Percentiles rank a stretch among this genome's conserved stretches.
Evolutionary conservation across 2,113 vertebrate species (phyloP).

Genomic region (Plecturocebus donacophilus): DNA sequence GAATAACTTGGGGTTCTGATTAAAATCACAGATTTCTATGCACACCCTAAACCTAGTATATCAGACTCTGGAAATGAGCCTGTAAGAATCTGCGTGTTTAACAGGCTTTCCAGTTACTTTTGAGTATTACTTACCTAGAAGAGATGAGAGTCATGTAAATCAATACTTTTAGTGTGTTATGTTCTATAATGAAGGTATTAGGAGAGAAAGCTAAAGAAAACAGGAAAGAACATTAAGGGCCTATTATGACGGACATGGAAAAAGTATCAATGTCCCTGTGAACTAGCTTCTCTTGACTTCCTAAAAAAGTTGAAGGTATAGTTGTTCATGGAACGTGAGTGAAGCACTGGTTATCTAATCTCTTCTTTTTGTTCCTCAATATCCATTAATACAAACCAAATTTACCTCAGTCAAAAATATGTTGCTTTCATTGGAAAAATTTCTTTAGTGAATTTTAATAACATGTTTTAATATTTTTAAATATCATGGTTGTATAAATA

Average conservation of each 20-base stretch:
- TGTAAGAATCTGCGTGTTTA: neutral
- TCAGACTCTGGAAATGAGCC: neutral
- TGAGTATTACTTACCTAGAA: neutral
- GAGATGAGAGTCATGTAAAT: neutral
- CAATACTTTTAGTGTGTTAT: neutral
- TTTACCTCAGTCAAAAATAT: neutral
- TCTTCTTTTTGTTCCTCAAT: neutral
- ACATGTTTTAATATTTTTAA: neutral
- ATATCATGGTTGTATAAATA: neutral
- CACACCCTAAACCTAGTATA: neutral
- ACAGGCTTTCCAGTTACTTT: neutral
- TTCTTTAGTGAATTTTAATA: neutral
- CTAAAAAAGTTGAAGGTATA: neutral
- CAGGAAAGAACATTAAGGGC: neutral
- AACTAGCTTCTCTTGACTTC: neutral
- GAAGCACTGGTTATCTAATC: neutral
- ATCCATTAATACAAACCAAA: neutral
- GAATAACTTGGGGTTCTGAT: neutral
- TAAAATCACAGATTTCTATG: neutral
- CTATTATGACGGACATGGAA: neutral
- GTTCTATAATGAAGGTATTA: neutral
- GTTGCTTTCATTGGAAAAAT: neutral
- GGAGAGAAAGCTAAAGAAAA: neutral
- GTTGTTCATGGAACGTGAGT: neutral
- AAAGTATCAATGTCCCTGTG: neutral